phyloP scores from a whole-genome alignment of 2,113 vertebrate species.

The Albula goreensis region DNA sequence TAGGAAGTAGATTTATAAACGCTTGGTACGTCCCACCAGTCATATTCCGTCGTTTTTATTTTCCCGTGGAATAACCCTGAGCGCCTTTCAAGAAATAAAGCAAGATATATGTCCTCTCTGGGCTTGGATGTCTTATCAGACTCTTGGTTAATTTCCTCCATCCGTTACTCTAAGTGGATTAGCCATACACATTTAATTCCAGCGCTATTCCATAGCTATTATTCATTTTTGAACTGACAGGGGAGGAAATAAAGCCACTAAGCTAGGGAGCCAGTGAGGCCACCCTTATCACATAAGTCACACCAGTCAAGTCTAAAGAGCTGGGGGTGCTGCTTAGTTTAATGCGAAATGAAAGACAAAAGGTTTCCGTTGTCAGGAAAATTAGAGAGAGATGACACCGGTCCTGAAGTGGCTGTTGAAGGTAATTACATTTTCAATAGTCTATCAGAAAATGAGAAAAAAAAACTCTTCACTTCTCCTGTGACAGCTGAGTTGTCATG shows the following conservation, averaged over 20 bases:
- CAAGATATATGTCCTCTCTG: conserved; percentile 8
- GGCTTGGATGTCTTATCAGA: conserved; percentile 47
- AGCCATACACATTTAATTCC: conserved; percentile 58
- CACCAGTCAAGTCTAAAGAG: conserved; percentile 50
- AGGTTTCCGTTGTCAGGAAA: conserved; percentile 62
- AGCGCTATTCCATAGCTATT: conserved; percentile 60
- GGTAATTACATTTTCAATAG: conserved; percentile 70
- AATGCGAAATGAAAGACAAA: conserved; percentile 59
- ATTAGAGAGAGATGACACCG: conserved; percentile 54
- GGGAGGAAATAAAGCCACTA: conserved; percentile 52
- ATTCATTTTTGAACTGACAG: conserved; percentile 57
- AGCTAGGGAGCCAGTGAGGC: conserved; percentile 44
- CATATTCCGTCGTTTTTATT: background rate
- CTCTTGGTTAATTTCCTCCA: conserved; percentile 45
- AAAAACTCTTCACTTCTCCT: conserved; percentile 48
- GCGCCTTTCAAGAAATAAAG: conserved; percentile 25
- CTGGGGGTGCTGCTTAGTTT: conserved; percentile 49
- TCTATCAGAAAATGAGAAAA: conserved; percentile 47
- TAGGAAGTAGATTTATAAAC: background rate
- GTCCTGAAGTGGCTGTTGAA: conserved; percentile 46
- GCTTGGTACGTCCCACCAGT: background rate
- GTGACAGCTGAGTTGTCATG: conserved; percentile 40
- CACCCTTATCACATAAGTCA: conserved; percentile 56
- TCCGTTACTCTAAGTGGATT: conserved; percentile 58
- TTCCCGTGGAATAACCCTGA: conserved; percentile 27